Evolutionary conservation across 2,113 vertebrate species (phyloP), one percentile per base, ranked within the genome.

Genomic region (Chitala chitala): DNA sequence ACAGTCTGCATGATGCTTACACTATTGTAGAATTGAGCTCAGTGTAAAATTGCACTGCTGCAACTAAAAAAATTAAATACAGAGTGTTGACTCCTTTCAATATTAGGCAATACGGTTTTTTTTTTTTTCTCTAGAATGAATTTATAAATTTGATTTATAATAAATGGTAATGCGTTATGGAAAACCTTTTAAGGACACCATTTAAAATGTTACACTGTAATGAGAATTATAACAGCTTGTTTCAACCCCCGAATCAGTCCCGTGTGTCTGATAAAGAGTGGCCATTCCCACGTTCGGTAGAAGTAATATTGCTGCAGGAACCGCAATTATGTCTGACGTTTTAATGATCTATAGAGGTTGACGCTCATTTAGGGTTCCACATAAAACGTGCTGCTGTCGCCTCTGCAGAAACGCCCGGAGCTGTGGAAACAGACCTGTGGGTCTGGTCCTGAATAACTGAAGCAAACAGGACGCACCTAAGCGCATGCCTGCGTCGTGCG

Each of bases 1-100:
- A n/a, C n/a, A 36, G 31, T 5, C 69, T 42, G 58, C 46, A 24
- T 58, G 54, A 42, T 70, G 66, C 26, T 38, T 64, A 54, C 54
- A 73, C 78, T 51, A 59, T 29, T 26, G 61, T 61, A 48, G 78
- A 75, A 69, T 69, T 77, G 72, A 79, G 61, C 78, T 69, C 44
- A 51, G 69, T 75, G 51, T 77, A 20, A 74, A 79, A 75, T 36
- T 50, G 5, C n/a, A 46, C 10, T 20, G 64, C n/a, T 46, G n/a
- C 15, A 15, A n/a, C n/a, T n/a, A n/a, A n/a, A n/a, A n/a, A n/a
- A n/a, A n/a, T n/a, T n/a, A n/a, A n/a, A n/a, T n/a, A n/a, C n/a
- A n/a, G n/a, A n/a, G n/a, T n/a, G n/a, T n/a, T n/a, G n/a, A n/a
- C n/a, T n/a, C n/a, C n/a, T n/a, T n/a, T n/a, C n/a, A n/a, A n/a